Evolutionary conservation across 2,888 invertebrate species (phyloP).

Genomic region (Trichopria drosophilae): DNA sequence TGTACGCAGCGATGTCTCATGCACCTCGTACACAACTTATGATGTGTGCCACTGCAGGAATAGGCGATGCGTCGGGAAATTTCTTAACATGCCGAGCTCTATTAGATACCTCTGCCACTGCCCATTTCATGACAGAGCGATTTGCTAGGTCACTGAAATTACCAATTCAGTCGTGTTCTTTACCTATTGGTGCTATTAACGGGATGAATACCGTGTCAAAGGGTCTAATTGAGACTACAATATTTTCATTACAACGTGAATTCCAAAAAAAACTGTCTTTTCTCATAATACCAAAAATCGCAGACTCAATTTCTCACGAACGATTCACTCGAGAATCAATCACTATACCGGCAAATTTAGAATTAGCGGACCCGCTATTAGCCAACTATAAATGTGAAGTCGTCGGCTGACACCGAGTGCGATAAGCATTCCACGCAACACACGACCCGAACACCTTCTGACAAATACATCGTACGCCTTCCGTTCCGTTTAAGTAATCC

Average conservation of each 20-base stretch:
- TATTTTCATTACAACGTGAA: too few relatives aligned
- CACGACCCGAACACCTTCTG: slow-evolving; percentile 11
- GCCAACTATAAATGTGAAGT: background rate
- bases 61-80: too few relatives aligned
- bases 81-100: background rate
- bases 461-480: slow-evolving; percentile 30
- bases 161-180: background rate
- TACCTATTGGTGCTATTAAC: background rate
- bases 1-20: too few relatives aligned
- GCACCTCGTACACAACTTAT: too few relatives aligned
- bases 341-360: too few relatives aligned
- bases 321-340: too few relatives aligned
- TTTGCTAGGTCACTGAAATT: background rate
- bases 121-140: slow-evolving; percentile 1
- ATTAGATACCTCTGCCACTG: slow-evolving; percentile 3
- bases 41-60: too few relatives aligned
- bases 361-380: too few relatives aligned
- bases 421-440: slow-evolving; percentile 25
- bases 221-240: too few relatives aligned
- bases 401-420: slow-evolving; percentile 20
- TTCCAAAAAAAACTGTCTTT: too few relatives aligned
- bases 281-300: too few relatives aligned
- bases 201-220: slow-evolving; percentile 5
- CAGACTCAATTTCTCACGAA: too few relatives aligned
- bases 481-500: slow-evolving; percentile 18